phyloP scores from a whole-genome alignment of 2,888 invertebrate species.

The Drosophila histrio region DNA sequence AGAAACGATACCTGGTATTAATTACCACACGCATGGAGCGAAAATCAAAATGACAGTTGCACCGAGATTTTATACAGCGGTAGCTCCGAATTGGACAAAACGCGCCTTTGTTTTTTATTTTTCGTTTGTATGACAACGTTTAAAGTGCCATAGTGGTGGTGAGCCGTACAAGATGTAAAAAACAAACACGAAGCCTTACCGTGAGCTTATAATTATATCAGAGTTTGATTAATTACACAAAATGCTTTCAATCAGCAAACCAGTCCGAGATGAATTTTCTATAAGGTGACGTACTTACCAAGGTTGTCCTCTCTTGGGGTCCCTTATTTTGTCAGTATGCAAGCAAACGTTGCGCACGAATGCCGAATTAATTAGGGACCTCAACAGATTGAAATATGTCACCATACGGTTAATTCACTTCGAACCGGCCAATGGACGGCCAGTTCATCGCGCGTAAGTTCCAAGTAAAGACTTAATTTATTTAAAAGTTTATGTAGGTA shows the following conservation, averaged over 20 bases:
- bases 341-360: too few species aligned
- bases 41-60: slow-evolving; percentile 11
- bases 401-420: too few species aligned
- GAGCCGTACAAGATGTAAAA: not conserved
- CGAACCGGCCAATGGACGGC: not conserved
- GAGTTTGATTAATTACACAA: not conserved
- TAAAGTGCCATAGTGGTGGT: not conserved
- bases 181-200: not conserved
- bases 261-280: too few species aligned
- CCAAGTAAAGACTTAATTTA: not conserved
- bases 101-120: slow-evolving; percentile 2
- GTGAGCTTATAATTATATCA: not conserved
- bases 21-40: slow-evolving; percentile 43
- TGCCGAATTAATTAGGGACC: too few species aligned
- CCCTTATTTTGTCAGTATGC: too few species aligned
- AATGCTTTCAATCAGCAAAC: not conserved
- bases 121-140: not conserved
- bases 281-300: too few species aligned
- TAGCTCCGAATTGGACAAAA: slow-evolving; percentile 3
- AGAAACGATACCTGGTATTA: slow-evolving; percentile 27
- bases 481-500: not conserved
- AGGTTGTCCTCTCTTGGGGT: too few species aligned
- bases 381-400: too few species aligned
- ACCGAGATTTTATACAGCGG: slow-evolving; percentile 3
- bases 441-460: not conserved